Evolutionary conservation across 2,888 invertebrate genomes (phyloP).

Genomic region (Heliconius charithonia): DNA sequence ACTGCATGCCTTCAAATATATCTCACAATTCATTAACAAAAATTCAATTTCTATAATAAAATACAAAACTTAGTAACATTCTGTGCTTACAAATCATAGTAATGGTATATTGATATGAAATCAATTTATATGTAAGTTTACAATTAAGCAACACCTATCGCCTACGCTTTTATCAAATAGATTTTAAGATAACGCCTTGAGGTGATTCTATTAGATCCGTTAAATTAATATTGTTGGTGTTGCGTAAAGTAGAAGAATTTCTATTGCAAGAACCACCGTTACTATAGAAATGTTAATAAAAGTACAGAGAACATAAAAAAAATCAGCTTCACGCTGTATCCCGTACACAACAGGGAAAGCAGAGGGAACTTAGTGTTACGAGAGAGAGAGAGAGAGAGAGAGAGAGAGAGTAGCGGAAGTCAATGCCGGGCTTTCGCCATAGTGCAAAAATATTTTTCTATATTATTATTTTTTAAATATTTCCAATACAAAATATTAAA

Average conservation of each 20-base stretch:
- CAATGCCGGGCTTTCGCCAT: too few relatives aligned
- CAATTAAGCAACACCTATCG: constrained; percentile 42
- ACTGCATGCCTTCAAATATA: not conserved
- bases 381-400: too few relatives aligned
- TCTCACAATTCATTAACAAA: not conserved
- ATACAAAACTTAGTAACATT: not conserved
- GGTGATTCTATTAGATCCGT: constrained; percentile 30
- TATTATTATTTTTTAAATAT: too few relatives aligned
- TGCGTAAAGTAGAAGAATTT: constrained; percentile 31
- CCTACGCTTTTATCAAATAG: constrained; percentile 43
- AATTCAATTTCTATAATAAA: not conserved
- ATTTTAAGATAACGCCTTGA: constrained; percentile 35
- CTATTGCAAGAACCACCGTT: not conserved
- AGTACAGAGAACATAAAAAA: not conserved
- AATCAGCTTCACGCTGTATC: too few relatives aligned
- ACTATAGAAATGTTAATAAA: not conserved
- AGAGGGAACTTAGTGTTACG: too few relatives aligned
- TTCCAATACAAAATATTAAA: too few relatives aligned
- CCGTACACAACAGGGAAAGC: too few relatives aligned
- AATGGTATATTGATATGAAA: constrained; percentile 20
- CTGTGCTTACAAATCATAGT: not conserved
- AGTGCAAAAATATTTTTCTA: too few relatives aligned
- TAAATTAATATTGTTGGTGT: constrained; percentile 31
- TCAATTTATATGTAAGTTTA: constrained; percentile 28
- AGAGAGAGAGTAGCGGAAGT: too few relatives aligned